A percentile compares a stretch with the other conserved stretches of the same genome.
These are phyloP conservation scores for Eptatretus atami DNA, from an alignment of 2,797 vertebrate species.

Conservation along the genomic window DNA sequence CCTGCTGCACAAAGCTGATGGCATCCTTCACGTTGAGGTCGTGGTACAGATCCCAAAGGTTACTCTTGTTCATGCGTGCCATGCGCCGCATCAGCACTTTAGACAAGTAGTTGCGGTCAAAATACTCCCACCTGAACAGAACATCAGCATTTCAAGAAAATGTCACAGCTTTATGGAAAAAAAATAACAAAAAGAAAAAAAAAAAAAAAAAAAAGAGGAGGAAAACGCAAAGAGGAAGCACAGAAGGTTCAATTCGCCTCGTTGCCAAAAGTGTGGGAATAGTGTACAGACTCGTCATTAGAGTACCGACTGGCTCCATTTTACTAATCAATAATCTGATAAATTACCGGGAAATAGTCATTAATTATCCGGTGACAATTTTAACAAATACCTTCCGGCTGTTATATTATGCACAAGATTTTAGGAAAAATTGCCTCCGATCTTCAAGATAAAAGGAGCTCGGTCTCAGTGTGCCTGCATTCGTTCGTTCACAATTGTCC, in stretches of 20 bases:
- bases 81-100: slow-evolving; percentile 62
- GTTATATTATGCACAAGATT: too few relatives aligned
- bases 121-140: slow-evolving; percentile 53
- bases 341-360: too few relatives aligned
- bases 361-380: too few relatives aligned
- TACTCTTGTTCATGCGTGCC: slow-evolving; percentile 49
- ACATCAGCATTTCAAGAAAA: neutral
- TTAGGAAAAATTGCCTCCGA: too few relatives aligned
- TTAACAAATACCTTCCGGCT: too few relatives aligned
- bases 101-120: slow-evolving; percentile 81
- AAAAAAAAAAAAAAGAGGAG: slow-evolving; percentile 6
- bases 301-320: neutral
- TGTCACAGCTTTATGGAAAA: too few relatives aligned
- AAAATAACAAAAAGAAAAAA: slow-evolving; percentile 5
- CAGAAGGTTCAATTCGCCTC: too few relatives aligned
- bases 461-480: too few relatives aligned
- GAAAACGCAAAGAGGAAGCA: neutral
- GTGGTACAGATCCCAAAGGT: slow-evolving; percentile 86
- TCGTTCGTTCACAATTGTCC: too few relatives aligned
- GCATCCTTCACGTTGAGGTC: slow-evolving; percentile 84
- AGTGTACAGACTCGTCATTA: neutral
- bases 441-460: too few relatives aligned
- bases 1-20: slow-evolving; percentile 75
- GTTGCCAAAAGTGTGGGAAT: neutral
- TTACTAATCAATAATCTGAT: too few relatives aligned